A percentile compares a stretch with the other conserved stretches of the same genome.
phyloP scores from a whole-genome alignment of 2,113 vertebrate species.

The Melierax canorus region DNA sequence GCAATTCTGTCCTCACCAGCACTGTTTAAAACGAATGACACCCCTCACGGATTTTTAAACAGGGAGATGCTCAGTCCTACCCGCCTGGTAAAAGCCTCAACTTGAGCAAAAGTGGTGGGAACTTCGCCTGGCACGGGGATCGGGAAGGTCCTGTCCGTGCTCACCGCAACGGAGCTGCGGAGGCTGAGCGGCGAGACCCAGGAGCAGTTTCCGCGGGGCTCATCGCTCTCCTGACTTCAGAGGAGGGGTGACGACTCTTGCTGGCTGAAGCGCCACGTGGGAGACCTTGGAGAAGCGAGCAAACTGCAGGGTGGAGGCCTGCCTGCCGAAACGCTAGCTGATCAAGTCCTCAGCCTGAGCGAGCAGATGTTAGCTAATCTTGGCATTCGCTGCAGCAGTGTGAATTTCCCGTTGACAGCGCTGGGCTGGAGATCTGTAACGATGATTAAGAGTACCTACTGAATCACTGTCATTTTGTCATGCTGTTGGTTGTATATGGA shows the following conservation, averaged over 20 bases:
- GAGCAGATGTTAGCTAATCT: not conserved
- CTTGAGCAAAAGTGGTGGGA: not conserved
- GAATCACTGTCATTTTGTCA: not conserved
- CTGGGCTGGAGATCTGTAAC: not conserved
- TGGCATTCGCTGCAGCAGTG: not conserved
- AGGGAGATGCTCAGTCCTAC: not conserved
- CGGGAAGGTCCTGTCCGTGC: not conserved
- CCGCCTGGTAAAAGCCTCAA: not conserved
- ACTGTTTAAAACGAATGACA: not conserved
- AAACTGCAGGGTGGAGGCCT: not conserved
- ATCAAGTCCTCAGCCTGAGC: not conserved
- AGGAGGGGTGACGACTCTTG: not conserved
- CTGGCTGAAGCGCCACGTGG: not conserved
- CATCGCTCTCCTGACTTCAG: not conserved
- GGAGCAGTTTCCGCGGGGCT: not conserved
- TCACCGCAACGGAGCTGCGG: rapidly evolving
- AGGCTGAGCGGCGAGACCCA: not conserved
- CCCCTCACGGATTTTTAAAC: not conserved
- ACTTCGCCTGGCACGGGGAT: not conserved
- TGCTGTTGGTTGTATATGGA: not conserved
- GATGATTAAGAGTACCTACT: not conserved
- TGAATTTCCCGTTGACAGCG: not conserved
- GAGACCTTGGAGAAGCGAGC: not conserved
- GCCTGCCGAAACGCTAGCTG: not conserved
- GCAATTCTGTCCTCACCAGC: not conserved